Evolutionary conservation across 2,113 vertebrate species (phyloP).

Genomic region (Sorex fumeus): DNA sequence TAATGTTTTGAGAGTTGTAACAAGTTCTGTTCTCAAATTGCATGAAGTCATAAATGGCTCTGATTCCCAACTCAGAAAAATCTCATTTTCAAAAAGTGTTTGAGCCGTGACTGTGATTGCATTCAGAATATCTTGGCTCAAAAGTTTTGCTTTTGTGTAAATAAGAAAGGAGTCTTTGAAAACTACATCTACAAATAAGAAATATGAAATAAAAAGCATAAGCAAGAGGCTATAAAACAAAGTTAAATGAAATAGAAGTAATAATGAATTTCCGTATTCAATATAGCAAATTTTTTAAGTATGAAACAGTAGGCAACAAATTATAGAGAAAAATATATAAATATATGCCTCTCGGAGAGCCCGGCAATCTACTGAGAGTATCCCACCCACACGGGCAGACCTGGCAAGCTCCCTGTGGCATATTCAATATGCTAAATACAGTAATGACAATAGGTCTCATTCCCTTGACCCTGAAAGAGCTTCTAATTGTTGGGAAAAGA

Average conservation of each 20-base stretch:
- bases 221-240: conserved; percentile 2
- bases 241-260: conserved; percentile 31
- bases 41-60: conserved; percentile 56
- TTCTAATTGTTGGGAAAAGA: too few relatives aligned
- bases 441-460: too few relatives aligned
- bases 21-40: conserved; percentile 60
- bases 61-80: conserved; percentile 73
- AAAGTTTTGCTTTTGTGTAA: conserved; percentile 66
- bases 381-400: too few relatives aligned
- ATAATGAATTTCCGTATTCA: not conserved
- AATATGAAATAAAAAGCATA: conserved; percentile 25
- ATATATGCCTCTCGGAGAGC: too few relatives aligned
- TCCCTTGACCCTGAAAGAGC: too few relatives aligned
- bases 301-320: too few relatives aligned
- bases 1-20: conserved; percentile 34
- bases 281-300: not conserved
- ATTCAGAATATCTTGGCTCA: conserved; percentile 66
- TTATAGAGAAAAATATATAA: too few relatives aligned
- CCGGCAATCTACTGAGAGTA: too few relatives aligned
- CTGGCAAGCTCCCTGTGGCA: too few relatives aligned
- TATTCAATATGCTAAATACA: too few relatives aligned
- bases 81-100: conserved; percentile 74
- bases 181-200: conserved; percentile 26
- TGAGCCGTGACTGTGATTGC: conserved; percentile 63
- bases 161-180: conserved; percentile 62